Evolutionary conservation across 2,113 vertebrate genomes (phyloP).

Genomic region (Coryphaenoides rupestris): DNA sequence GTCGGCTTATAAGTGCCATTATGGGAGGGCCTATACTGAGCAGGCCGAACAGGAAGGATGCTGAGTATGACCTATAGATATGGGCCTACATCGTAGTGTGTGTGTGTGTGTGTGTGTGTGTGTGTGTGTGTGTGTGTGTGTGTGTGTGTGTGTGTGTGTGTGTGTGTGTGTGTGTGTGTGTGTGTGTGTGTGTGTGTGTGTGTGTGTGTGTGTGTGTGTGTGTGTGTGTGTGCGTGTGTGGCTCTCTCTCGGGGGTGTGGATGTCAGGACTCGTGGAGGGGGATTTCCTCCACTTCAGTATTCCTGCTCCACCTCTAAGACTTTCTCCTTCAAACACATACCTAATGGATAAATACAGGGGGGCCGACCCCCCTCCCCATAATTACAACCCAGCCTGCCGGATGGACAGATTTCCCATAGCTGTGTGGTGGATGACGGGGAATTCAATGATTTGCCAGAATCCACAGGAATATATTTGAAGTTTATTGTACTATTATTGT

Average conservation of each 20-base stretch:
- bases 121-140: background rate
- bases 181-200: background rate
- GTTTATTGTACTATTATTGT: too few relatives aligned
- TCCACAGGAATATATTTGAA: too few relatives aligned
- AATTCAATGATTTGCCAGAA: background rate
- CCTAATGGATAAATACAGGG: background rate
- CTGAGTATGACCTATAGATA: too few relatives aligned
- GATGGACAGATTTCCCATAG: background rate
- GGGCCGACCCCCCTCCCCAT: background rate
- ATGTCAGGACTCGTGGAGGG: background rate
- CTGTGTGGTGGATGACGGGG: background rate
- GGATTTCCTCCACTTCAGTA: background rate
- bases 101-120: background rate
- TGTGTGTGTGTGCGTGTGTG: background rate
- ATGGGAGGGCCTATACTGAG: too few relatives aligned
- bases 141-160: slow-evolving; percentile 10
- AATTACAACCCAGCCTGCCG: background rate
- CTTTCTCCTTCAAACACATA: slow-evolving; percentile 3
- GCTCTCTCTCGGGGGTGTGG: background rate
- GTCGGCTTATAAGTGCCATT: too few relatives aligned
- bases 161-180: background rate
- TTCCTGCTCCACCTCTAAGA: background rate
- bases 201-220: slow-evolving; percentile 3
- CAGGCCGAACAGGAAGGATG: too few relatives aligned
- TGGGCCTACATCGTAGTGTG: too few relatives aligned